phyloP scores from a whole-genome alignment of 1,140 invertebrate genomes.

The Parasteatoda tepidariorum region DNA sequence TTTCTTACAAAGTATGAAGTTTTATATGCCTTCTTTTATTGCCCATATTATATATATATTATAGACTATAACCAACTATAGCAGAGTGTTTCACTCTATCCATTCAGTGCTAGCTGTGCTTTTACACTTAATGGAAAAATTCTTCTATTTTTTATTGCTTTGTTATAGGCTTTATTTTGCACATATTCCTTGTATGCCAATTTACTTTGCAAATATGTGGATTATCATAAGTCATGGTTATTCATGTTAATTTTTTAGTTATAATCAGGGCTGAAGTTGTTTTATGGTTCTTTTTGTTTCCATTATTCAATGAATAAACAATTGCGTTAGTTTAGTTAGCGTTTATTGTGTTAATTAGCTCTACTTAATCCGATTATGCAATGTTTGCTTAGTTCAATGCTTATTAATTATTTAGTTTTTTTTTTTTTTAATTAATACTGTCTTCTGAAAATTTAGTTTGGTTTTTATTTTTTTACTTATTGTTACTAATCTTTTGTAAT shows the following conservation, averaged over 20 bases:
- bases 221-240: background rate
- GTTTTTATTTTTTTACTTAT: no score
- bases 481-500: no score
- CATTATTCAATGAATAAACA: background rate
- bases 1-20: slow-evolving; percentile 58
- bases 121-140: background rate
- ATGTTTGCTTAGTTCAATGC: no score
- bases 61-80: background rate
- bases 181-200: slow-evolving; percentile 1
- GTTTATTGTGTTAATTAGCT: no score
- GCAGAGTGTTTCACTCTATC: no score
- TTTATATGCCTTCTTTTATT: slow-evolving; percentile 57
- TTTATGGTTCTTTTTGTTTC: background rate
- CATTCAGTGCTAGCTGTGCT: background rate
- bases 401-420: no score
- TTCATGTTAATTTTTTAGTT: background rate
- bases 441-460: no score
- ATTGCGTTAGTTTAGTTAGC: no score
- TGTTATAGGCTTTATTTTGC: background rate
- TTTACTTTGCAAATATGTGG: background rate
- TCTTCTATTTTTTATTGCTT: background rate
- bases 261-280: background rate
- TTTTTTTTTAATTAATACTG: no score
- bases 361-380: no score
- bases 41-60: slow-evolving; percentile 1